phyloP scores from a whole-genome alignment of 2,888 invertebrate genomes.

The Caenorhabditis drosophilae region DNA sequence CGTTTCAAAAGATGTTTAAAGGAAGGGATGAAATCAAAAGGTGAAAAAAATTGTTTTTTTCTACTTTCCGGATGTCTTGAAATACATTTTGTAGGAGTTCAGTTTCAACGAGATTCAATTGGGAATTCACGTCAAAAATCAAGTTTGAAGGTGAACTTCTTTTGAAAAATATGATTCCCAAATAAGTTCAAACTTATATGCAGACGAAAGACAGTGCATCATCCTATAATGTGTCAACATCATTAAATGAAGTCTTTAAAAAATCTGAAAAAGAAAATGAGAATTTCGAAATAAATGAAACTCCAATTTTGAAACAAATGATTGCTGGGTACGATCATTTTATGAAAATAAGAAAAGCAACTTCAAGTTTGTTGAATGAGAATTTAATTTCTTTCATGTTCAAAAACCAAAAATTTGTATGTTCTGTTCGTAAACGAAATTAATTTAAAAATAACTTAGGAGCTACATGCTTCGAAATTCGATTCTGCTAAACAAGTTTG shows the following conservation, averaged over 20 bases:
- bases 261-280: no score
- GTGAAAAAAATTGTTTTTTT: slow-evolving; percentile 19
- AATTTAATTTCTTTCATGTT: slow-evolving; percentile 25
- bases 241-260: slow-evolving; percentile 15
- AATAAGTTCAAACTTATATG: no score
- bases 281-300: slow-evolving; percentile 7
- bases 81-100: slow-evolving; percentile 60
- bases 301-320: slow-evolving; percentile 1
- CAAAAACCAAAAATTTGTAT: slow-evolving; percentile 14
- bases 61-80: no score
- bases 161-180: no score
- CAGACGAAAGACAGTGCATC: no score
- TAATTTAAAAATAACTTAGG: slow-evolving; percentile 8
- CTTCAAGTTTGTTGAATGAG: slow-evolving; percentile 54
- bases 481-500: slow-evolving; percentile 61
- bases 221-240: no score
- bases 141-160: no score
- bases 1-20: slow-evolving; percentile 58
- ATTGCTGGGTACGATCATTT: slow-evolving; percentile 58
- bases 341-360: slow-evolving; percentile 56
- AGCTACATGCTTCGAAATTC: slow-evolving; percentile 48
- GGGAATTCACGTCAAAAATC: no score
- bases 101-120: slow-evolving; percentile 58
- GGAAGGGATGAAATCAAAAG: slow-evolving; percentile 60
- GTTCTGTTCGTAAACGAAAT: slow-evolving; percentile 6